phyloP scores from a whole-genome alignment of 2,113 vertebrate genomes.

The human region GRCh38 chrY:25413501-25414000 shows the following conservation, averaged over 20 bases:
- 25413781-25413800: not conserved
- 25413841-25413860: too few species aligned
- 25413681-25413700: constrained; percentile 27
- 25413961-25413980: too few species aligned
- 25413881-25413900: too few species aligned
- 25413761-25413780: constrained; percentile 56
- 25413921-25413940: too few species aligned
- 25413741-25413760: constrained; percentile 38
- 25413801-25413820: too few species aligned
- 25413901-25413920: too few species aligned
- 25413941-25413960: too few species aligned
- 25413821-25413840: too few species aligned
- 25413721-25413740: constrained; percentile 59
- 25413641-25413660: accelerated
- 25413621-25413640: not conserved
- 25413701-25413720: constrained; percentile 47
- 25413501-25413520: not conserved
- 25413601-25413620: not conserved
- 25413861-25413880: too few species aligned
- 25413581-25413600: accelerated
- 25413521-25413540: not conserved
- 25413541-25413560: not conserved
- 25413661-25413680: not conserved
- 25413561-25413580: too few species aligned
- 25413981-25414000: too few species aligned